phyloP scores from a whole-genome alignment of 2,888 invertebrate species.

The Epirrhoe tristata region DNA sequence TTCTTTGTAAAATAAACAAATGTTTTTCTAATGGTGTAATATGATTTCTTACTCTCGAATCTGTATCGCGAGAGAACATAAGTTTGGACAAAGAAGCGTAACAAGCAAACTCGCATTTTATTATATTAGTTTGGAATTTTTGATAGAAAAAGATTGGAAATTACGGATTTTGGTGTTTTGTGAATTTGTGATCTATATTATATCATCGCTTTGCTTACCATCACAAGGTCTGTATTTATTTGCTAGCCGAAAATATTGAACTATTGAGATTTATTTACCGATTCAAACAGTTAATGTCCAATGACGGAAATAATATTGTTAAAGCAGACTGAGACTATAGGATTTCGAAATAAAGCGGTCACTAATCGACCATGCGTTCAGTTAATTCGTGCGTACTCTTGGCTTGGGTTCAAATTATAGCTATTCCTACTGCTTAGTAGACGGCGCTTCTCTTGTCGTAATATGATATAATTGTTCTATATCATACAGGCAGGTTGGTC shows the following conservation, averaged over 20 bases:
- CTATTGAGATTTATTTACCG: not conserved
- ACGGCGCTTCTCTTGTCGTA: slow-evolving; percentile 49
- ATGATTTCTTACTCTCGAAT: no score
- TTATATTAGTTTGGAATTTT: no score
- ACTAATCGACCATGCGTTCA: slow-evolving; percentile 25
- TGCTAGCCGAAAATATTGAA: not conserved
- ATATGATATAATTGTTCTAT: slow-evolving; percentile 1
- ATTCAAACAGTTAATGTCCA: not conserved
- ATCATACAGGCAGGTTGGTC: no score
- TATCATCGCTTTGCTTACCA: not conserved
- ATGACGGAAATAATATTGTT: slow-evolving; percentile 36
- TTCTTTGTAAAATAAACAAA: not conserved
- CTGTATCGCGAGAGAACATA: no score
- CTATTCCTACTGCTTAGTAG: slow-evolving; percentile 44
- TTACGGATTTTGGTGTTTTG: no score
- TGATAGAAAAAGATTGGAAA: no score
- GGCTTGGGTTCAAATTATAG: slow-evolving; percentile 52
- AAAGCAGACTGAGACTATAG: slow-evolving; percentile 32
- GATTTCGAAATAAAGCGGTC: slow-evolving; percentile 29
- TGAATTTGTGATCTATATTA: no score
- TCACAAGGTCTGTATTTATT: not conserved
- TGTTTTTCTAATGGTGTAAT: no score
- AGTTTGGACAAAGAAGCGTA: no score
- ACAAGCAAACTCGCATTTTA: no score
- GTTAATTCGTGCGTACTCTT: slow-evolving; percentile 43